A percentile compares a stretch with the other conserved stretches of the same genome.
These are phyloP conservation scores for Rhynchomys soricoides DNA, from an alignment of 2,113 vertebrate species.

Conservation along the genomic window DNA sequence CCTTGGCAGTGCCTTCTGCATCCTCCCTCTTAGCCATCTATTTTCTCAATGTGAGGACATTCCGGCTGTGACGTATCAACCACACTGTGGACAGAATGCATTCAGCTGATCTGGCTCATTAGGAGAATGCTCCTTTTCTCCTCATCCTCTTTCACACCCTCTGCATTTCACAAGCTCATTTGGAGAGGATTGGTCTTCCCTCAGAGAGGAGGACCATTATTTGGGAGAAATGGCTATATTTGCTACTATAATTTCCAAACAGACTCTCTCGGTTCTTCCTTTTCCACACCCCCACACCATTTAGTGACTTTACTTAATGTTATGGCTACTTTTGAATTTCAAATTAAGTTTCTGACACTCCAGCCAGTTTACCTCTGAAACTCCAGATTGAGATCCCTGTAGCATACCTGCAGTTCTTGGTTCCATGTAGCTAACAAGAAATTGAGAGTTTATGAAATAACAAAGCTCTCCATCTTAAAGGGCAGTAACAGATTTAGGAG, in stretches of 20 bases:
- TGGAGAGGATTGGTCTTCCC: not conserved
- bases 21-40: not conserved
- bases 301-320: not conserved
- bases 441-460: not conserved
- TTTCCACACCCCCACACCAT: not conserved
- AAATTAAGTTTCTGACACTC: not conserved
- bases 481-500: not conserved
- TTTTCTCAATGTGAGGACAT: not conserved
- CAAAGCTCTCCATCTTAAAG: not conserved
- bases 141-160: not conserved
- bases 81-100: not conserved
- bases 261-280: not conserved
- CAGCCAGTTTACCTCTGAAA: not conserved
- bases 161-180: not conserved
- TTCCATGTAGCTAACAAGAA: not conserved
- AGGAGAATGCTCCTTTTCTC: not conserved
- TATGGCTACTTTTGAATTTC: not conserved
- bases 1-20: not conserved
- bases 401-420: not conserved
- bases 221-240: not conserved
- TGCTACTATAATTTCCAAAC: not conserved
- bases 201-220: not conserved
- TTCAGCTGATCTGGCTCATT: not conserved
- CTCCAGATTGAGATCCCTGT: not conserved
- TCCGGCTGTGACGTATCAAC: not conserved